Conservation (phyloP, 2,888 invertebrate species). For the Tenodera sinensis region DNA sequence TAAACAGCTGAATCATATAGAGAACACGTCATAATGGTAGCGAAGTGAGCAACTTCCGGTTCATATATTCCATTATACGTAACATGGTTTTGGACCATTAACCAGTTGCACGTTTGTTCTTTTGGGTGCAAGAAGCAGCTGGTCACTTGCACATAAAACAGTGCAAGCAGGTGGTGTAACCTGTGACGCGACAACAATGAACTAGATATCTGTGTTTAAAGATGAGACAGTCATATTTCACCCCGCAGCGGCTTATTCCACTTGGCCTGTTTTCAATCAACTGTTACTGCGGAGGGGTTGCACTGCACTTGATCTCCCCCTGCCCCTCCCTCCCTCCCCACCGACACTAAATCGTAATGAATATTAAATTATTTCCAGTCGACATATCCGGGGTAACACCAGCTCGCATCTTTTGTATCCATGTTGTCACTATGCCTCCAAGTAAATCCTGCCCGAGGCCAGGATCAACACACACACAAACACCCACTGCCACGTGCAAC, state of each 20-base stretch:
- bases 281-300: background rate
- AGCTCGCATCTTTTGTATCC: background rate
- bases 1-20: too few species aligned
- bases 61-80: background rate
- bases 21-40: too few species aligned
- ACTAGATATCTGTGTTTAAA: background rate
- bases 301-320: background rate
- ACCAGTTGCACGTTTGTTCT: background rate
- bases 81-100: background rate
- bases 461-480: background rate
- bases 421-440: conserved; percentile 11
- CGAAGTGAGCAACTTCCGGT: background rate
- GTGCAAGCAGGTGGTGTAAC: background rate
- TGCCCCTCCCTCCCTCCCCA: background rate
- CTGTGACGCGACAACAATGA: background rate
- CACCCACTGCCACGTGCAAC: background rate
- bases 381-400: background rate
- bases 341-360: conserved; percentile 21
- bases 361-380: conserved; percentile 26
- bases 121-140: background rate
- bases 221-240: background rate
- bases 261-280: conserved; percentile 17
- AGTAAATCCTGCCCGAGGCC: background rate
- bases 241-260: background rate
- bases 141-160: background rate